These are phyloP conservation scores for Lycocorax pyrrhopterus DNA, from an alignment of 2,113 vertebrate species.

Conservation along the genomic window DNA sequence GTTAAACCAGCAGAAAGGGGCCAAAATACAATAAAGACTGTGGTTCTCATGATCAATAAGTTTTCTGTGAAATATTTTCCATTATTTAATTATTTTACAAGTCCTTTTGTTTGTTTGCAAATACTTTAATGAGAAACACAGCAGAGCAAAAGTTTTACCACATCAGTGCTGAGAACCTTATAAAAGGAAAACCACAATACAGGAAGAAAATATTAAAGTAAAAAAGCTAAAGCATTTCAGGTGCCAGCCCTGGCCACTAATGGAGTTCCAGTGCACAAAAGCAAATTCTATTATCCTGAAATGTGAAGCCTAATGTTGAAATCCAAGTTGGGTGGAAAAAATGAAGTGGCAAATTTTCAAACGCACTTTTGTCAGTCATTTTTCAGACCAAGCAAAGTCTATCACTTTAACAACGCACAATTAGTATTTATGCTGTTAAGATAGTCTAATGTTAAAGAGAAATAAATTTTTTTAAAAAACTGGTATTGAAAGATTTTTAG, in stretches of 20 bases:
- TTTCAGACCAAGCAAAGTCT: neutral
- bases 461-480: fast-evolving
- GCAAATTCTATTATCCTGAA: neutral
- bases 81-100: neutral
- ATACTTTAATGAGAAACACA: neutral
- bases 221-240: neutral
- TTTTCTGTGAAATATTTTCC: neutral
- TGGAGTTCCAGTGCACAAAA: neutral
- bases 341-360: neutral
- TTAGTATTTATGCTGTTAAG: neutral
- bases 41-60: neutral
- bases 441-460: neutral
- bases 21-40: neutral
- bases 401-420: neutral
- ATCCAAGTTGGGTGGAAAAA: neutral
- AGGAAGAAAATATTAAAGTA: neutral
- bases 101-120: neutral
- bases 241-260: neutral
- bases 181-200: neutral
- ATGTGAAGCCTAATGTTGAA: neutral
- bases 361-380: neutral
- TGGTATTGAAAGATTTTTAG: neutral
- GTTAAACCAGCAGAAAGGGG: neutral
- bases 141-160: neutral
- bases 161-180: neutral